A percentile compares a stretch with the other conserved stretches of the same genome.
Conservation (phyloP, 2,797 vertebrate genomes). For the Coracias cyanogaster region DNA sequence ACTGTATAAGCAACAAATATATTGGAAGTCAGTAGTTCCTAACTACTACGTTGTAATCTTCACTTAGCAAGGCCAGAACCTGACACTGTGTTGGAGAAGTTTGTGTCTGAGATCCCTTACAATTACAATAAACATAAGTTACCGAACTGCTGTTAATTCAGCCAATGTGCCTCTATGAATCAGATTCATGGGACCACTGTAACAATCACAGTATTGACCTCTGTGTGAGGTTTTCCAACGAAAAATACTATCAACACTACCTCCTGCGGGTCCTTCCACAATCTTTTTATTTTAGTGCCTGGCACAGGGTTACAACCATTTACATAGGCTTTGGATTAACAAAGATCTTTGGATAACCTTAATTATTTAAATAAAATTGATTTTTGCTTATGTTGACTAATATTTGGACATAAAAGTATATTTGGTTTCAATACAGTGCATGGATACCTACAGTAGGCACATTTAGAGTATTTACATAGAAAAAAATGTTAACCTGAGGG, state of each 20-base stretch:
- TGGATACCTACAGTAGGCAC: background rate
- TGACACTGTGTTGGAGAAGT: background rate
- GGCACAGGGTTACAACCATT: background rate
- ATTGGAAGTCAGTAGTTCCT: background rate
- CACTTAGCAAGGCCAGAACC: background rate
- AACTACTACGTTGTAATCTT: background rate
- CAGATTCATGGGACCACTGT: background rate
- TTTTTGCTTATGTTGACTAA: background rate
- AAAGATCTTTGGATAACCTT: background rate
- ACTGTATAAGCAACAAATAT: background rate
- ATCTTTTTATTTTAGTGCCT: background rate
- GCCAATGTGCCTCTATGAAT: background rate
- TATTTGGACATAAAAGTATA: background rate
- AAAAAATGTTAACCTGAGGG: background rate
- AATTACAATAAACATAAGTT: background rate
- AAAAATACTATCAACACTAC: background rate
- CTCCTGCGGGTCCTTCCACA: background rate
- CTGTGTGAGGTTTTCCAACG: background rate
- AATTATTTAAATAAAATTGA: background rate
- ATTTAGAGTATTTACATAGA: background rate
- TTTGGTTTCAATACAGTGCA: background rate
- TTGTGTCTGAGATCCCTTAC: background rate
- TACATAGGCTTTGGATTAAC: background rate
- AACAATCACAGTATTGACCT: background rate
- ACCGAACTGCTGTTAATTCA: background rate